These are phyloP conservation scores for Epinephelus moara DNA, from an alignment of 2,113 vertebrate genomes.

Conservation along the genomic window DNA sequence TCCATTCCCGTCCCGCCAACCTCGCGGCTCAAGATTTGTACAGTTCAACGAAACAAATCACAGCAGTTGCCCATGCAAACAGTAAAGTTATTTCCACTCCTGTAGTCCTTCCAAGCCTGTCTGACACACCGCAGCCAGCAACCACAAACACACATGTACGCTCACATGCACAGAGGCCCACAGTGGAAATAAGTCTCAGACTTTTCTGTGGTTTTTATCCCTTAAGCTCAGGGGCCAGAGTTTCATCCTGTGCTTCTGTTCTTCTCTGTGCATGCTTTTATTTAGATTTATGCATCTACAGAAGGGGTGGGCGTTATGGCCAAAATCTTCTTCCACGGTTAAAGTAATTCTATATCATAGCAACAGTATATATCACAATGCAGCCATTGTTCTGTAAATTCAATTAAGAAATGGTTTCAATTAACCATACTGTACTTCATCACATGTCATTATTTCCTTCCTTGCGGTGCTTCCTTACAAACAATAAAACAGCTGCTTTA, in stretches of 20 bases:
- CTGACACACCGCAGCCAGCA: slow-evolving; percentile 67
- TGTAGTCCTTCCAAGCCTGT: slow-evolving; percentile 62
- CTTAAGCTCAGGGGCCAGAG: slow-evolving; percentile 23
- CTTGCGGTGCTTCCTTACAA: too few relatives aligned
- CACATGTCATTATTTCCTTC: too few relatives aligned
- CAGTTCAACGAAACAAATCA: slow-evolving; percentile 69
- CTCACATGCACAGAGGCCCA: slow-evolving; percentile 52
- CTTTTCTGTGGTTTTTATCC: slow-evolving; percentile 61
- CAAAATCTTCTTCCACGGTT: too few relatives aligned
- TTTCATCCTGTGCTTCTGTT: slow-evolving; percentile 35
- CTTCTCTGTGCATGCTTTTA: slow-evolving; percentile 30
- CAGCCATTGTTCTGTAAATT: too few relatives aligned
- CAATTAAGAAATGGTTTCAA: too few relatives aligned
- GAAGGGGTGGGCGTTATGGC: too few relatives aligned
- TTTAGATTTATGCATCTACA: slow-evolving; percentile 17
- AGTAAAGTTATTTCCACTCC: slow-evolving; percentile 75
- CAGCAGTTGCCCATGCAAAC: slow-evolving; percentile 70
- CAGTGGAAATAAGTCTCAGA: slow-evolving; percentile 67
- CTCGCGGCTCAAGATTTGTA: slow-evolving; percentile 43
- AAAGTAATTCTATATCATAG: too few relatives aligned
- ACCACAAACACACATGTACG: slow-evolving; percentile 68
- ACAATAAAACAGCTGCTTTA: too few relatives aligned
- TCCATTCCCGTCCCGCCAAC: slow-evolving; percentile 11
- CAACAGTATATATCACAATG: too few relatives aligned
- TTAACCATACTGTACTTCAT: too few relatives aligned